Conservation (phyloP, 2,113 vertebrate species). For the Capricornis sumatraensis region DNA sequence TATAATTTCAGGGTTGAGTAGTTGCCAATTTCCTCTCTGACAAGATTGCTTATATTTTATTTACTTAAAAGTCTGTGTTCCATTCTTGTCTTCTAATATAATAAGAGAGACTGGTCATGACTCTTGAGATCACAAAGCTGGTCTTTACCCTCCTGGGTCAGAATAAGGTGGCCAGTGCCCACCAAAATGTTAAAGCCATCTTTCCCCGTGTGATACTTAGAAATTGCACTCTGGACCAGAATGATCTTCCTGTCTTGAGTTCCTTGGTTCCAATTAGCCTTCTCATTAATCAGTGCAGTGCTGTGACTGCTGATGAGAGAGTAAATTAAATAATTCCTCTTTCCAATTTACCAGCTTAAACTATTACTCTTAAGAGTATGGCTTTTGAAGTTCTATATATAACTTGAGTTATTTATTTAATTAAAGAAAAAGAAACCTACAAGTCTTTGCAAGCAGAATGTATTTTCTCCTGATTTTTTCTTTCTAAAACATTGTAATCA, state of each 20-base stretch:
- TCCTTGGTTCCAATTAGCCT: neutral
- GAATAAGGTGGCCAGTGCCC: neutral
- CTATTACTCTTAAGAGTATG: neutral
- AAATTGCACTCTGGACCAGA: neutral
- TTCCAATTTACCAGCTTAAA: neutral
- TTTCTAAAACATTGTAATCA: neutral
- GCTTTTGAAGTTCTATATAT: neutral
- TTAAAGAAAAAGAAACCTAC: neutral
- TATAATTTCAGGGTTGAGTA: neutral
- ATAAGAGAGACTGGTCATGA: neutral
- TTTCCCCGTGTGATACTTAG: neutral
- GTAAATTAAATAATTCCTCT: neutral
- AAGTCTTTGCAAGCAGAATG: neutral
- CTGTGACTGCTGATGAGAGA: neutral
- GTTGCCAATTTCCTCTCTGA: neutral
- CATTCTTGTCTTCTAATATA: neutral
- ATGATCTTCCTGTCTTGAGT: neutral
- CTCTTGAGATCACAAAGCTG: neutral
- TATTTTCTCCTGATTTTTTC: neutral
- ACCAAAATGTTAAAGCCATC: neutral
- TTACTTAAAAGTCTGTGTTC: neutral
- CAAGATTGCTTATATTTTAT: neutral
- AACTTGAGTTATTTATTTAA: slow-evolving; percentile 2
- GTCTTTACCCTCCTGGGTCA: neutral
- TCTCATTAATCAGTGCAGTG: neutral